Evolutionary conservation across 2,797 vertebrate genomes (phyloP), one percentile per base, ranked within the genome.

Genomic region (Valencia hispanica): DNA sequence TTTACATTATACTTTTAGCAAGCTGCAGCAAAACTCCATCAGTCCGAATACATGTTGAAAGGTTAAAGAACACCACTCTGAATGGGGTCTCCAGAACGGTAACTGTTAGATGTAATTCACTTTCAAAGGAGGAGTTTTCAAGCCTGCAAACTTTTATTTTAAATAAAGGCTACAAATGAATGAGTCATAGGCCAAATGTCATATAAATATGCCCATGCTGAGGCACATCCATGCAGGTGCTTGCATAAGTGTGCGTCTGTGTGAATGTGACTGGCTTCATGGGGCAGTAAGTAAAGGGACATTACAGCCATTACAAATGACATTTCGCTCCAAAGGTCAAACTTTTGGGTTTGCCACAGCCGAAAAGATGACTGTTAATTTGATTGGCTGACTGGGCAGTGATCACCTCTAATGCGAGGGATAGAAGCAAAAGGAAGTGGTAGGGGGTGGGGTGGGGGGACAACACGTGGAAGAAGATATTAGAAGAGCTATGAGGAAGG

Each of bases 251-350:
- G 55, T 25, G 77, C 48, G 75, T 11, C 22, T 36, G 53, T 12
- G 68, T 51, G 68, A 61, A 61, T 70, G 77, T 48, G 84, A 84
- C 84, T 57, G 86, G 81, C 84, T 89, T 84, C 89, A 81, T 79
- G 55, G 76, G 88, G 83, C 83, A 90, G 88, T 91, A 91, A 91
- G 92, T 92, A 92, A 89, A 86, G 70, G 83, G 88, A 92, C 88
- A 92, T 93, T 92, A 92, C 78, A 79, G 83, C 85, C 88, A 94
- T 95, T 94, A 95, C 90, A 93, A 92, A 94, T 93, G 92, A 89
- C 92, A 95, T 95, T 95, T 94, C 83, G 81, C 86, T 88, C 84
- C 87, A 94, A 95, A 95, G 92, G 93, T 95, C 94, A 93, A 53
- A 76, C 79, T 89, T 88, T 88, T 88, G 74, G 84, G 80, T 87